A percentile compares a stretch with the other conserved stretches of the same genome.
These are phyloP conservation scores for Helogale parvula DNA, from an alignment of 2,113 vertebrate species.

Conservation along the genomic window DNA sequence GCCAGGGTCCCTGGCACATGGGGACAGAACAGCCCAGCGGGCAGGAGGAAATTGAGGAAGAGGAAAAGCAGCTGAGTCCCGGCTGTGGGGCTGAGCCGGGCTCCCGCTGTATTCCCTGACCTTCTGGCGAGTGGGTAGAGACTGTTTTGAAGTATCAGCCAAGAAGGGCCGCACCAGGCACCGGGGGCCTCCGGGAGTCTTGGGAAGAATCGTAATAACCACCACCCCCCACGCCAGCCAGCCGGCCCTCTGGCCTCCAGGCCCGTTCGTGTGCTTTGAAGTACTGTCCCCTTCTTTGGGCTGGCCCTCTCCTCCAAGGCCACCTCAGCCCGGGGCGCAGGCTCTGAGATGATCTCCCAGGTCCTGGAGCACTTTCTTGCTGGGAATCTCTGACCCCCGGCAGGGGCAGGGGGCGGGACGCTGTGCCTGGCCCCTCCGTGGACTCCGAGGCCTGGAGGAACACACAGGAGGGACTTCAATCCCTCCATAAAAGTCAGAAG, in stretches of 20 bases:
- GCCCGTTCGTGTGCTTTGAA: accelerated
- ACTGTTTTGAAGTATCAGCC: neutral
- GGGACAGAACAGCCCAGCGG: neutral
- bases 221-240: neutral
- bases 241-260: neutral
- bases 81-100: neutral
- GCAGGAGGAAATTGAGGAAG: neutral
- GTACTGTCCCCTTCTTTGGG: neutral
- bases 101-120: neutral
- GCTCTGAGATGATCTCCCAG: neutral
- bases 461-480: accelerated
- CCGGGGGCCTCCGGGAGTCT: neutral
- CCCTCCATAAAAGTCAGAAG: neutral
- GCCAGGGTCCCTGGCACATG: neutral
- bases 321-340: accelerated
- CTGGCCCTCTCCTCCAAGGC: neutral
- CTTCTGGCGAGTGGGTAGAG: accelerated
- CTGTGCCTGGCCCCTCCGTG: neutral
- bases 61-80: neutral
- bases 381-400: accelerated
- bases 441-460: accelerated
- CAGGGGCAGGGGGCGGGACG: accelerated
- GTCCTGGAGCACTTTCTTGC: accelerated
- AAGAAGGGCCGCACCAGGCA: neutral
- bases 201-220: accelerated